These are phyloP conservation scores for Drosophila subpulchrella DNA, from an alignment of 1,140 invertebrate species.

Conservation along the genomic window DNA sequence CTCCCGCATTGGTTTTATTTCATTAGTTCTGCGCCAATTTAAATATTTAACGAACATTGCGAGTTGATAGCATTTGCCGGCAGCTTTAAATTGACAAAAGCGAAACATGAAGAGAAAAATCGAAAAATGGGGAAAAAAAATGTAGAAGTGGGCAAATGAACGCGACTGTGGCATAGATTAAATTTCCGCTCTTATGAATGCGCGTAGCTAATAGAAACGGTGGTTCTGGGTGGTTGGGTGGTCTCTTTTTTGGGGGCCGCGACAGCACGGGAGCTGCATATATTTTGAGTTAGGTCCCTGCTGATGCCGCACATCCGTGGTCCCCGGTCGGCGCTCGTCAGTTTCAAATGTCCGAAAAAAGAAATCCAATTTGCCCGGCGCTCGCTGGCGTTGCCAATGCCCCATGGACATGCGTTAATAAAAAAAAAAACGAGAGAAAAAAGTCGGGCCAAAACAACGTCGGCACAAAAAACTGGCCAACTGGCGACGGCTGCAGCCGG, in stretches of 20 bases:
- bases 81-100: conserved; percentile 75
- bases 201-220: conserved; percentile 73
- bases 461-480: conserved; percentile 43
- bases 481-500: conserved; percentile 63
- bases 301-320: conserved; percentile 29
- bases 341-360: conserved; percentile 77
- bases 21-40: conserved; percentile 76
- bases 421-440: conserved; percentile 54
- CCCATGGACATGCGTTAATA: conserved; percentile 74
- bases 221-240: conserved; percentile 11
- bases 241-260: not conserved
- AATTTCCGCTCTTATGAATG: conserved; percentile 79
- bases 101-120: not conserved
- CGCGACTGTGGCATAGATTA: conserved; percentile 66
- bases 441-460: conserved; percentile 17
- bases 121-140: not conserved
- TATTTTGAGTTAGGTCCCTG: conserved; percentile 37
- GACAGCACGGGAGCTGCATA: conserved; percentile 39
- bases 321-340: conserved; percentile 62
- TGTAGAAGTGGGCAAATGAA: conserved; percentile 21
- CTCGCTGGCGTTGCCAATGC: conserved; percentile 59
- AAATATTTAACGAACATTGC: conserved; percentile 77
- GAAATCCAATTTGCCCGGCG: conserved; percentile 77
- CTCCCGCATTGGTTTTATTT: conserved; percentile 73
- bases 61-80: conserved; percentile 64